phyloP scores from a whole-genome alignment of 2,797 vertebrate species.

The Coracias cyanogaster region DNA sequence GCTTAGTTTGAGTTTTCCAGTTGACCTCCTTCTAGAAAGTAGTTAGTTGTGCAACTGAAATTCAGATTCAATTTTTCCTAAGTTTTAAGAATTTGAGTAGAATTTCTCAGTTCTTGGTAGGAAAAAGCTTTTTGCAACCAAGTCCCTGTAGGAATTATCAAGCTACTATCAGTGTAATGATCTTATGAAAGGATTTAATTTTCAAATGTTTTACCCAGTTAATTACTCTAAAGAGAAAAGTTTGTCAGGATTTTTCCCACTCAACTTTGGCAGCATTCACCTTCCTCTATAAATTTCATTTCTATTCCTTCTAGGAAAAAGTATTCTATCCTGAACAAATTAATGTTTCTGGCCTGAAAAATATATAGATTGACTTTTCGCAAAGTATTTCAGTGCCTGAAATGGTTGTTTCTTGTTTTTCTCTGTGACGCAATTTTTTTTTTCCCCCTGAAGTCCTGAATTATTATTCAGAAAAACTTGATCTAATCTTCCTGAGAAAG shows the following conservation, averaged over 20 bases:
- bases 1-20: background rate
- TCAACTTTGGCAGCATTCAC: background rate
- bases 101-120: background rate
- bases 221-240: background rate
- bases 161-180: background rate
- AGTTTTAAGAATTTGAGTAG: background rate
- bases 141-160: background rate
- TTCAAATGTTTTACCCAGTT: background rate
- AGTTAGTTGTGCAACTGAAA: background rate
- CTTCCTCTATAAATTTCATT: background rate
- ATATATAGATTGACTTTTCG: background rate
- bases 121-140: background rate
- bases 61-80: background rate
- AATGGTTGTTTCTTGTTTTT: background rate
- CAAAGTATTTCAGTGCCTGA: background rate
- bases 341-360: background rate
- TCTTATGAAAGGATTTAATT: background rate
- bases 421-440: background rate
- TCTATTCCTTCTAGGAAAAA: background rate
- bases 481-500: background rate
- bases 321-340: background rate
- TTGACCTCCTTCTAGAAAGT: background rate
- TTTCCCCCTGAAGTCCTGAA: background rate
- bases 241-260: background rate
- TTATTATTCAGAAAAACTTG: background rate